Evolutionary conservation across 2,888 invertebrate genomes (phyloP).

Genomic region (Lacanobia wlatinum): DNA sequence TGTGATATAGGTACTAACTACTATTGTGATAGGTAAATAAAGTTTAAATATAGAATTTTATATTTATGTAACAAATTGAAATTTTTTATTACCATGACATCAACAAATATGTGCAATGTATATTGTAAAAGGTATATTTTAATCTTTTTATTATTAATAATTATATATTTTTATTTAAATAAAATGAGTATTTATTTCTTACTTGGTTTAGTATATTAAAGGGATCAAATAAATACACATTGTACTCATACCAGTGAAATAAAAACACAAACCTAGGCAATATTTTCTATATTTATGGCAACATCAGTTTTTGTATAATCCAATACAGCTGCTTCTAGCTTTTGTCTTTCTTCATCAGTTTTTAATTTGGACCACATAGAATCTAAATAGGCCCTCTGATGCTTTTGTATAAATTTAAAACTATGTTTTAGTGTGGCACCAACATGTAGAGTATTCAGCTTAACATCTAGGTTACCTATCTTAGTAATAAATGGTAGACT

Average conservation of each 20-base stretch:
- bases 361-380: constrained; percentile 91
- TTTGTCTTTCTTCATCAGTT: constrained; percentile 91
- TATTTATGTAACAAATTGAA: not conserved
- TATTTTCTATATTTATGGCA: constrained; percentile 84
- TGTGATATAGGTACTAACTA: constrained; percentile 6
- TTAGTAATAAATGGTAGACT: constrained; percentile 93
- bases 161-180: not conserved
- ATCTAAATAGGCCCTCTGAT: constrained; percentile 93
- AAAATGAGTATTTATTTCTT: not conserved
- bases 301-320: constrained; percentile 88
- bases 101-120: not conserved
- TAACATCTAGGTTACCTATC: constrained; percentile 91
- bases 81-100: not conserved
- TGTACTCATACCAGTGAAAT: constrained; percentile 5
- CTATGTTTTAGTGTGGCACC: constrained; percentile 96
- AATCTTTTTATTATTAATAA: not conserved
- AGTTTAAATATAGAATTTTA: not conserved
- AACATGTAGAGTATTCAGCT: constrained; percentile 92
- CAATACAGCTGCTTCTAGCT: constrained; percentile 88
- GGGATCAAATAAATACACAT: too few species aligned
- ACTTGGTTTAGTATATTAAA: not conserved
- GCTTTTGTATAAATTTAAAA: constrained; percentile 93
- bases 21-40: constrained; percentile 1
- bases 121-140: not conserved
- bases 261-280: constrained; percentile 69